phyloP scores from a whole-genome alignment of 2,888 invertebrate genomes.

The Calameuta filiformis region DNA sequence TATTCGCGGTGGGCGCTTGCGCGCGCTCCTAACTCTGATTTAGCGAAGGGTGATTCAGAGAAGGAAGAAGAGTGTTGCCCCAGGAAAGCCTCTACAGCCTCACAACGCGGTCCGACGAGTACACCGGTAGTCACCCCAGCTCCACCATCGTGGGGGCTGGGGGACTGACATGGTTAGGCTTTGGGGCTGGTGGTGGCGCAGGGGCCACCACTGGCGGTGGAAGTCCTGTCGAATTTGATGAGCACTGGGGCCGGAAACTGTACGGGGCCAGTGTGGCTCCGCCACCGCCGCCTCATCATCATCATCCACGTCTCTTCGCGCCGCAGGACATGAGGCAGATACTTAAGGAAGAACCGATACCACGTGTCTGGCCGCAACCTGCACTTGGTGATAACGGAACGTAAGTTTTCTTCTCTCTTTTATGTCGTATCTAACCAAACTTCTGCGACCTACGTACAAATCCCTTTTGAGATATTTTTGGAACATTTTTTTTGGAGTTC shows the following conservation, averaged over 20 bases:
- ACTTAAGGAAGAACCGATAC: constrained; percentile 63
- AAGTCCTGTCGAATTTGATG: constrained; percentile 63
- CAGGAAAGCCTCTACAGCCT: constrained; percentile 53
- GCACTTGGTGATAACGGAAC: constrained; percentile 61
- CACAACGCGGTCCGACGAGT: constrained; percentile 66
- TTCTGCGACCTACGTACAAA: background rate
- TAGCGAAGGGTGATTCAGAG: constrained; percentile 21
- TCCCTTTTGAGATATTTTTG: background rate
- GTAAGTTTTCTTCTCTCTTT: constrained; percentile 42
- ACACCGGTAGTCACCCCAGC: constrained; percentile 66
- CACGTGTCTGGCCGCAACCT: constrained; percentile 62
- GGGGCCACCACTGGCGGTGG: constrained; percentile 59
- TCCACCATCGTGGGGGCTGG: constrained; percentile 66
- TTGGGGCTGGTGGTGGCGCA: constrained; percentile 60
- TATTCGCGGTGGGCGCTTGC: constrained; percentile 4
- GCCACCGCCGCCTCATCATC: constrained; percentile 63
- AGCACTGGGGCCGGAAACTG: constrained; percentile 62
- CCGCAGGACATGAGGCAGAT: constrained; percentile 65
- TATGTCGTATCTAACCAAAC: background rate
- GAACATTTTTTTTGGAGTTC: background rate
- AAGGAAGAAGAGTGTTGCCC: constrained; percentile 52
- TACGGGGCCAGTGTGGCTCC: constrained; percentile 63
- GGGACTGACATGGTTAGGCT: constrained; percentile 64
- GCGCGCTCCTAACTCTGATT: constrained; percentile 3
- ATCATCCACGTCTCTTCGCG: constrained; percentile 61